Conservation (phyloP, 1,140 invertebrate species). For the Papilio dardanus region DNA sequence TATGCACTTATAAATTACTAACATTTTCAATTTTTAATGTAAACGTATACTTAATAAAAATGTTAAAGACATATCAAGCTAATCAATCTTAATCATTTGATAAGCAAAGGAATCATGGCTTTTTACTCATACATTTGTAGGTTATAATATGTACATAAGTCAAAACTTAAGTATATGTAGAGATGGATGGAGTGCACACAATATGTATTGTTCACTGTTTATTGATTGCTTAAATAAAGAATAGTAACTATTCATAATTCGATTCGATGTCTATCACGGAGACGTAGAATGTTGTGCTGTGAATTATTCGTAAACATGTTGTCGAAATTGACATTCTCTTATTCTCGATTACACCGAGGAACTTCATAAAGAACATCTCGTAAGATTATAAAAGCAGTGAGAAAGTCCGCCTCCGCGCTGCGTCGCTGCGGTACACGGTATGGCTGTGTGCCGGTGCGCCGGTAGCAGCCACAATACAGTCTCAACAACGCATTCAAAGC, state of each 20-base stretch:
- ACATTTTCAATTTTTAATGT: not conserved
- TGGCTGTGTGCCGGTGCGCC: constrained; percentile 5
- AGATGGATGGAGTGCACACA: not conserved
- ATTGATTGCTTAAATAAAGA: too few species aligned
- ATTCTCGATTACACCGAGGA: not conserved
- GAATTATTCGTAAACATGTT: not conserved
- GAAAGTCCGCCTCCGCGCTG: not conserved
- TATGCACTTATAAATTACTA: not conserved
- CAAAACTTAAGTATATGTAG: too few species aligned
- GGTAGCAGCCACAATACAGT: constrained; percentile 28
- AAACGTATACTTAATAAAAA: too few species aligned
- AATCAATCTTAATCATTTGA: not conserved
- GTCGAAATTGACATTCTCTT: not conserved
- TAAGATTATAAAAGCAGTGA: constrained; percentile 2
- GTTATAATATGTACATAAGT: not conserved
- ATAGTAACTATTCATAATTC: not conserved
- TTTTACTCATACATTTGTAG: not conserved
- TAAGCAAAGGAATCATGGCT: not conserved
- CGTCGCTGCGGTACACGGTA: not conserved
- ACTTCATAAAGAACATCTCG: not conserved
- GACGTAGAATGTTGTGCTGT: not conserved
- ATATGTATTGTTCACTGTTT: not conserved
- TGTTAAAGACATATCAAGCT: too few species aligned
- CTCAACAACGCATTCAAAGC: constrained; percentile 57
- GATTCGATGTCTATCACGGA: not conserved